Percentiles rank a stretch among this genome's conserved stretches.
phyloP scores from a whole-genome alignment of 2,888 invertebrate genomes.

The Eumerus sabulonum region DNA sequence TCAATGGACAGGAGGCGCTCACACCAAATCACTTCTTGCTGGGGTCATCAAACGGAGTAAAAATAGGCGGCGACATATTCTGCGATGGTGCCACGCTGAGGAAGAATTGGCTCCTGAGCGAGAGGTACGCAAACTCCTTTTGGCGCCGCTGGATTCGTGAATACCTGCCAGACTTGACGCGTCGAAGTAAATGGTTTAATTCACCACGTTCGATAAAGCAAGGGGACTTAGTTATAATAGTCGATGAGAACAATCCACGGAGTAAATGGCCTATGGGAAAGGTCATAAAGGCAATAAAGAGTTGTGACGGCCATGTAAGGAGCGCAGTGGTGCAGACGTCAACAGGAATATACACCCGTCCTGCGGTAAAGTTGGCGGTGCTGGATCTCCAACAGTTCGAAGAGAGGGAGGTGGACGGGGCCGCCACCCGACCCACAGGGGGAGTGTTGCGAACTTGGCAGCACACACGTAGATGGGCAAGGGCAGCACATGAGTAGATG shows the following conservation, averaged over 20 bases:
- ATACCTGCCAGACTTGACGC: background rate
- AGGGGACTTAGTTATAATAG: constrained; percentile 2
- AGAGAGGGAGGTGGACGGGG: background rate
- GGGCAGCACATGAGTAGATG: background rate
- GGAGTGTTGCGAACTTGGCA: constrained; percentile 13
- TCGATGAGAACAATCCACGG: background rate
- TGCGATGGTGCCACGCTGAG: background rate
- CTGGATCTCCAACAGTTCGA: constrained; percentile 9
- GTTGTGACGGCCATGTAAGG: constrained; percentile 14
- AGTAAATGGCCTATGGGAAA: constrained; percentile 41
- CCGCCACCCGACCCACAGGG: constrained; percentile 3
- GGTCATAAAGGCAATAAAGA: constrained; percentile 7
- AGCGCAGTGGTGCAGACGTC: constrained; percentile 15
- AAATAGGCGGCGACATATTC: background rate
- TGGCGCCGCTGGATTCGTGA: background rate
- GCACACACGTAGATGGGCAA: background rate
- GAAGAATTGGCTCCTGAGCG: constrained; percentile 1
- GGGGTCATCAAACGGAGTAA: constrained; percentile 6
- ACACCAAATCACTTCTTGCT: constrained; percentile 2
- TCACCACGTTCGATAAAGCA: background rate
- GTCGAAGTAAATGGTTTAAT: background rate
- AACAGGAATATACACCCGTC: constrained; percentile 20
- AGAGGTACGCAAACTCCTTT: background rate
- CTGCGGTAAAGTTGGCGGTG: constrained; percentile 15
- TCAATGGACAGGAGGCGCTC: constrained; percentile 1